Percentiles rank a stretch among this genome's conserved stretches.
Evolutionary conservation across 2,113 vertebrate genomes (phyloP).

Genomic region (Gadus chalcogrammus): DNA sequence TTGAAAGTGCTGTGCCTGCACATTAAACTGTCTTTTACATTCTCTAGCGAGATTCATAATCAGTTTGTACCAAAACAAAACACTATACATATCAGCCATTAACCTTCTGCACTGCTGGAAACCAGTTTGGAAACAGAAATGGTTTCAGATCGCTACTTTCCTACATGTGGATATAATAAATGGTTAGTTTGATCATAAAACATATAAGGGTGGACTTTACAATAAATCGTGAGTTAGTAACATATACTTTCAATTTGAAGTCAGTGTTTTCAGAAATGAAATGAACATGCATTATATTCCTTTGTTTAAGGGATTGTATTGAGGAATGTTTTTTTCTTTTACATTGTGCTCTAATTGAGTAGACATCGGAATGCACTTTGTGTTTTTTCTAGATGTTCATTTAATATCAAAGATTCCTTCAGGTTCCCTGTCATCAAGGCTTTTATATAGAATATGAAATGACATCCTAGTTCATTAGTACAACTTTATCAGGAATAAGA

Average conservation of each 20-base stretch:
- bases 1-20: neutral
- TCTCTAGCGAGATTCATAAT: neutral
- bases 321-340: slow-evolving; percentile 23
- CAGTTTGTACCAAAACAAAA: slow-evolving; percentile 47
- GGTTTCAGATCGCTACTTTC: neutral
- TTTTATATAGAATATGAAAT: slow-evolving; percentile 2
- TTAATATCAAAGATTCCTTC: slow-evolving; percentile 11
- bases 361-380: neutral
- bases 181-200: too few relatives aligned
- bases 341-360: slow-evolving; percentile 30
- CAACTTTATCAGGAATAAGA: too few relatives aligned
- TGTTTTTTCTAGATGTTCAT: slow-evolving; percentile 19
- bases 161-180: neutral
- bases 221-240: too few relatives aligned
- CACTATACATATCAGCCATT: slow-evolving; percentile 14
- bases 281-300: slow-evolving; percentile 64
- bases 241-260: slow-evolving; percentile 14
- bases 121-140: neutral
- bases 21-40: slow-evolving; percentile 20
- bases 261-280: slow-evolving; percentile 27
- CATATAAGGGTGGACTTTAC: too few relatives aligned
- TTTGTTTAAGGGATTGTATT: slow-evolving; percentile 39
- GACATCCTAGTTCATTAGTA: too few relatives aligned
- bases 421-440: too few relatives aligned
- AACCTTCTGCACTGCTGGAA: neutral